These are phyloP conservation scores for Struthio camelus DNA, from an alignment of 2,113 vertebrate species.

Conservation along the genomic window DNA sequence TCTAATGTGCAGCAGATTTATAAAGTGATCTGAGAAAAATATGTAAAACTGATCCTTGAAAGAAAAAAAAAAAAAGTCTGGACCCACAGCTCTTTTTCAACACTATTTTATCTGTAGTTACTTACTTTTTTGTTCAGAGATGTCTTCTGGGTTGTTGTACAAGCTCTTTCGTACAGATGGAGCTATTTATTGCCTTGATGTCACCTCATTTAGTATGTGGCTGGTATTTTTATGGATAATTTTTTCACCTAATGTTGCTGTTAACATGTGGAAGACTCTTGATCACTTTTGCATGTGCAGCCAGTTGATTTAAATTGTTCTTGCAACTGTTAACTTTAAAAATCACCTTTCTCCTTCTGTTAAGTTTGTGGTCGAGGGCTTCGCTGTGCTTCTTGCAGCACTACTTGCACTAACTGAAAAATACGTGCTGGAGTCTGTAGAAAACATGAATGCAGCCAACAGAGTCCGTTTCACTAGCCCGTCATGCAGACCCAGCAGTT, in stretches of 20 bases:
- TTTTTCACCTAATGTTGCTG: conserved; percentile 56
- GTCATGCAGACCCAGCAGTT: background rate
- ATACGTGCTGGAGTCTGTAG: background rate
- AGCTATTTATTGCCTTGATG: conserved; percentile 67
- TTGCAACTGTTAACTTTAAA: conserved; percentile 21
- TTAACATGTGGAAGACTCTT: conserved; percentile 51
- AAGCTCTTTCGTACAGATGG: conserved; percentile 56
- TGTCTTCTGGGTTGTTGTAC: conserved; percentile 38
- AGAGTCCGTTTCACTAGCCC: background rate
- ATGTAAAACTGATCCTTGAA: background rate
- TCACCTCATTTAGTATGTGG: conserved; percentile 64
- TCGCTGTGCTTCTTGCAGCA: background rate
- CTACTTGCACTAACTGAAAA: background rate
- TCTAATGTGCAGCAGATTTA: conserved; percentile 43
- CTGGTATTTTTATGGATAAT: conserved; percentile 67
- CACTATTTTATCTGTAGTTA: background rate
- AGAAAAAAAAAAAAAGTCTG: background rate
- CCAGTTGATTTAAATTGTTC: conserved; percentile 27
- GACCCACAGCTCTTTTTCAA: background rate
- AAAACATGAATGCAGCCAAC: background rate
- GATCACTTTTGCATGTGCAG: conserved; percentile 32
- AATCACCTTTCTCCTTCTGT: background rate
- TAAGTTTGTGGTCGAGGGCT: background rate
- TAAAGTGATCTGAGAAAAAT: conserved; percentile 55
- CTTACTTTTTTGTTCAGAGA: conserved; percentile 32